Percentiles rank a stretch among this genome's conserved stretches.
Conservation (phyloP, 2,888 invertebrate genomes). For the Melinaea menophilus region DNA sequence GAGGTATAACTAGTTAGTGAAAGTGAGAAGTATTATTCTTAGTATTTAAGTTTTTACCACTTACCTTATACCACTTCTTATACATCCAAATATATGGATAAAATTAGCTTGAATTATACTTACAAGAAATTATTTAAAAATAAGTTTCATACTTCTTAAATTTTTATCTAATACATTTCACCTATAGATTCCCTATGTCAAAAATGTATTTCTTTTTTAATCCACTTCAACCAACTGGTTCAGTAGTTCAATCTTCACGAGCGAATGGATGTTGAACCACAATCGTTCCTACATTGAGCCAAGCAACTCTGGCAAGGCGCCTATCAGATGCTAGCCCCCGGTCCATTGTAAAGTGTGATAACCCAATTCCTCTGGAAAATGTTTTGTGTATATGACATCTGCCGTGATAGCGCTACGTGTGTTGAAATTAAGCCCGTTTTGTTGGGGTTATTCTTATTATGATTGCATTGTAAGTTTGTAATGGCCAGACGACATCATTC, state of each 20-base stretch:
- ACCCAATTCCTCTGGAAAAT: constrained; percentile 56
- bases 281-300: constrained; percentile 47
- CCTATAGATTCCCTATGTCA: too few relatives aligned
- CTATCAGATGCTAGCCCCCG: constrained; percentile 56
- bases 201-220: background rate
- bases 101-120: too few relatives aligned
- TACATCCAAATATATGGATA: too few relatives aligned
- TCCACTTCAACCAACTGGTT: constrained; percentile 19
- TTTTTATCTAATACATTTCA: too few relatives aligned
- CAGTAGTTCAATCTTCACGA: constrained; percentile 29
- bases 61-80: too few relatives aligned
- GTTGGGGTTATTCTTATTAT: constrained; percentile 11
- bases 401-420: constrained; percentile 39
- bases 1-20: too few relatives aligned
- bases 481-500: background rate
- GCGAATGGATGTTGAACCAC: constrained; percentile 31
- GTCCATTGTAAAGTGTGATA: constrained; percentile 52
- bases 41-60: too few relatives aligned
- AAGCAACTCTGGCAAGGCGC: constrained; percentile 63
- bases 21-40: too few relatives aligned
- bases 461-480: background rate
- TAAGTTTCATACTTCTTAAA: too few relatives aligned
- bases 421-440: constrained; percentile 7
- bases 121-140: too few relatives aligned
- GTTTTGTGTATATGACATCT: constrained; percentile 55